Percentiles rank a stretch among this genome's conserved stretches.
phyloP scores from a whole-genome alignment of 1,140 invertebrate species.

The Zaprionus africanus region DNA sequence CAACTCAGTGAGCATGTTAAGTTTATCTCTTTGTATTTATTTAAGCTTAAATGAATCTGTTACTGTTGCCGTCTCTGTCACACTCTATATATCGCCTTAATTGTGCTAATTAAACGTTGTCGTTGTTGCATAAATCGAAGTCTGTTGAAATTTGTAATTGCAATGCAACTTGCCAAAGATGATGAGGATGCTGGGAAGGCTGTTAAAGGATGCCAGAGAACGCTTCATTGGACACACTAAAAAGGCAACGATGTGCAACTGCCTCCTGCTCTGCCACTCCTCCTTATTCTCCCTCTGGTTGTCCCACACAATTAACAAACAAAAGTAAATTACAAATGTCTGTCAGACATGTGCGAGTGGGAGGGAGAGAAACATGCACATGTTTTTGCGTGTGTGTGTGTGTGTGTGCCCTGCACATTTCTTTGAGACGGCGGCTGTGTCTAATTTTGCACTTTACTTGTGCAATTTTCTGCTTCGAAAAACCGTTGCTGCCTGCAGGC shows the following conservation, averaged over 20 bases:
- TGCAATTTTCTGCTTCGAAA: constrained; percentile 61
- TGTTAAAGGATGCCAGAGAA: background rate
- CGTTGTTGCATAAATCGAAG: background rate
- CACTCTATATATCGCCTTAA: background rate
- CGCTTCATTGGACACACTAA: constrained; percentile 16
- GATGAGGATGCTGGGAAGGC: constrained; percentile 1
- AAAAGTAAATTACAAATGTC: constrained; percentile 57
- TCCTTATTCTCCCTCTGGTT: background rate
- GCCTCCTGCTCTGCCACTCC: background rate
- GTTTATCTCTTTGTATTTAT: background rate
- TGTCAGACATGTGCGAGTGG: constrained; percentile 11
- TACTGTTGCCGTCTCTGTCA: background rate
- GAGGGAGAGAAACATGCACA: background rate
- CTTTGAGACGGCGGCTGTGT: constrained; percentile 47
- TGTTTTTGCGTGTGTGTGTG: constrained; percentile 8
- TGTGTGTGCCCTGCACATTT: constrained; percentile 38
- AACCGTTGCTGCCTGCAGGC: constrained; percentile 36
- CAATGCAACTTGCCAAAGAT: constrained; percentile 1
- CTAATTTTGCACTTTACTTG: constrained; percentile 66
- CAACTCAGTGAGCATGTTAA: constrained; percentile 2
- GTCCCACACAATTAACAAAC: constrained; percentile 52
- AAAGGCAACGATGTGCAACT: background rate
- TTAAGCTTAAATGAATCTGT: background rate
- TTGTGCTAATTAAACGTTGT: constrained; percentile 10
- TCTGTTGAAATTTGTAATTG: constrained; percentile 11